phyloP scores from a whole-genome alignment of 2,113 vertebrate species.

The Excalfactoria chinensis region DNA sequence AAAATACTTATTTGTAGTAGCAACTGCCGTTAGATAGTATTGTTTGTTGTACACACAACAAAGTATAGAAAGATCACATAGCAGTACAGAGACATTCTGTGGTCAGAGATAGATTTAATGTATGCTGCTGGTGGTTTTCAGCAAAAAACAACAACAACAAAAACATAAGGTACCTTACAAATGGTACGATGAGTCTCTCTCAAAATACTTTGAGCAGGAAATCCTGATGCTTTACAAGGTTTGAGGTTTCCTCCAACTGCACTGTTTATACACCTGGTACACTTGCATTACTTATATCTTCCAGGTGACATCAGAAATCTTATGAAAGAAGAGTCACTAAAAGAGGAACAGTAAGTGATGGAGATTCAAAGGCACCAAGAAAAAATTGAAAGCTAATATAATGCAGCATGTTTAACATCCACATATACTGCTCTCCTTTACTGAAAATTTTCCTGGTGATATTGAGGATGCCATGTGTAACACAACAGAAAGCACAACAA shows the following conservation, averaged over 20 bases:
- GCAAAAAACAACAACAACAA: background rate
- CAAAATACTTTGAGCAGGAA: background rate
- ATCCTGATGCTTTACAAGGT: background rate
- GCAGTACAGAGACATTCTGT: background rate
- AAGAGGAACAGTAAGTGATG: background rate
- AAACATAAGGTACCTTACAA: background rate
- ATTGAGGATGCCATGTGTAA: background rate
- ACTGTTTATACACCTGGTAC: background rate
- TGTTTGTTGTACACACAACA: background rate
- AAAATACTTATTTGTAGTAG: background rate
- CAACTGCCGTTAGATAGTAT: background rate
- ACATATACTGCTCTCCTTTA: background rate
- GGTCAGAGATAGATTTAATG: background rate
- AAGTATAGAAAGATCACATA: background rate
- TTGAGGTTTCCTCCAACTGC: background rate
- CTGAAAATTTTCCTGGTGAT: background rate
- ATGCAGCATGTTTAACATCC: background rate
- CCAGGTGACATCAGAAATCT: background rate
- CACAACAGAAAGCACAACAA: no score
- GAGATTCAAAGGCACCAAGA: background rate
- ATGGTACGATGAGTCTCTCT: background rate
- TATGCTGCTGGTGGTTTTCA: background rate
- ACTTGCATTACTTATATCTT: background rate
- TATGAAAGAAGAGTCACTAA: background rate
- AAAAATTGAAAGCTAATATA: background rate